These are phyloP conservation scores for Rallus limicola DNA, from an alignment of 2,113 vertebrate genomes.

Conservation along the genomic window DNA sequence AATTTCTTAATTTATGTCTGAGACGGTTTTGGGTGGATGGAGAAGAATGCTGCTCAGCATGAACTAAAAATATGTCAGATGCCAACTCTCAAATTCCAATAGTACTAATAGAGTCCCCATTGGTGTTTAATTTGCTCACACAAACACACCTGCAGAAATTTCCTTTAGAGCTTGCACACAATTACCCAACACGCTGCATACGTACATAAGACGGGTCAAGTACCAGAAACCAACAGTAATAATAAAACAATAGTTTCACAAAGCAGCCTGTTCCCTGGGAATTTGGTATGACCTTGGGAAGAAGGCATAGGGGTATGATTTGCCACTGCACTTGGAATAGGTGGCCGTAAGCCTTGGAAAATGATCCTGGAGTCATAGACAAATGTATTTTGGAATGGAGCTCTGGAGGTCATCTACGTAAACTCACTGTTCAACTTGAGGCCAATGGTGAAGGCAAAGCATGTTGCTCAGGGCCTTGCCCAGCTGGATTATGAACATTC, in stretches of 20 bases:
- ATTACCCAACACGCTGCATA: background rate
- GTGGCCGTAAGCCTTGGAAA: background rate
- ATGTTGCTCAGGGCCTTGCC: background rate
- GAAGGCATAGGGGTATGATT: background rate
- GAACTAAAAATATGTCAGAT: background rate
- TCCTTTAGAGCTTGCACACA: background rate
- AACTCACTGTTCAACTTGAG: background rate
- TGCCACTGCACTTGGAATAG: background rate
- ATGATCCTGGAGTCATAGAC: background rate
- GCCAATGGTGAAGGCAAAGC: background rate
- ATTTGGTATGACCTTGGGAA: background rate
- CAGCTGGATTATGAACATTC: background rate
- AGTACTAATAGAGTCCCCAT: background rate
- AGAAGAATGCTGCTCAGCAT: background rate
- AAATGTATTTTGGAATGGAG: background rate
- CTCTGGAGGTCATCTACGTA: background rate
- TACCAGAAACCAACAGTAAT: background rate
- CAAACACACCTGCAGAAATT: background rate
- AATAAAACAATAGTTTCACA: background rate
- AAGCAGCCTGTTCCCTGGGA: background rate
- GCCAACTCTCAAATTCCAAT: background rate
- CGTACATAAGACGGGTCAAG: background rate
- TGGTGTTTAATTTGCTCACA: background rate
- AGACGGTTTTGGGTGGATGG: background rate
- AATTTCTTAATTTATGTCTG: background rate